Base-by-base conservation (phyloP, 2,888 invertebrate species). In the Aphidius colemani region DNA sequence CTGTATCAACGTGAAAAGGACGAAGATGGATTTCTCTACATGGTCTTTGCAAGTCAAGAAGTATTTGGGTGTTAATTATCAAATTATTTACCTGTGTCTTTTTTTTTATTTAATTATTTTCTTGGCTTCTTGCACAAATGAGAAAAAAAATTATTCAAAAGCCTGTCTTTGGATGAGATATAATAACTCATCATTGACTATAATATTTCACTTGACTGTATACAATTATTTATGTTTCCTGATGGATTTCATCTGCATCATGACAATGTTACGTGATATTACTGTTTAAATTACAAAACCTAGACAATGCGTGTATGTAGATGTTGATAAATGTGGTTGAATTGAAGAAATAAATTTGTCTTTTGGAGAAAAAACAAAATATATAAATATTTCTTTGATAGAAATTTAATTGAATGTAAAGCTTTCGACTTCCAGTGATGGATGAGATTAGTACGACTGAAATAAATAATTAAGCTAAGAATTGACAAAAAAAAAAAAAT, bases 41-140 rank as follows among this genome's bases (percentile, higher is more conserved):
- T 95, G 74, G 93, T 93, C 0, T 95, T 95, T 78, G 94, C 95
- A 0, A 94, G 94, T 39, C 94, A 95, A 84, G 94, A 95, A 84
- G 92, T 92, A 72, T 95, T 95, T 79, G 95, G 94, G 13, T 71
- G 71, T 66, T 72, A 71, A 11, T 60, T 41, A 66, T 59, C 61
- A 48, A 30, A 50, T 51, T 56, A n/a, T 53, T 10, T 39, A 62
- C 64, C 64, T 67, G 44, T 53, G 51, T 46, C 53, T 53, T 50
- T 45, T 40, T 5, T n/a, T 30, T 41, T 51, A 13, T 64, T 48
- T 44, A 18, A 49, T 49, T 10, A 53, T 57, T 43, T 51, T 13
- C 7, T 50, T 13, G n/a, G 1, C 30, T 51, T 30, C 8, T 9
- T 5, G 13, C 30, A 9, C 1, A 7, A 40, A 18, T 10, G 44